These are phyloP conservation scores for Ectemnius lituratus DNA, from an alignment of 2,888 invertebrate genomes.

Conservation along the genomic window DNA sequence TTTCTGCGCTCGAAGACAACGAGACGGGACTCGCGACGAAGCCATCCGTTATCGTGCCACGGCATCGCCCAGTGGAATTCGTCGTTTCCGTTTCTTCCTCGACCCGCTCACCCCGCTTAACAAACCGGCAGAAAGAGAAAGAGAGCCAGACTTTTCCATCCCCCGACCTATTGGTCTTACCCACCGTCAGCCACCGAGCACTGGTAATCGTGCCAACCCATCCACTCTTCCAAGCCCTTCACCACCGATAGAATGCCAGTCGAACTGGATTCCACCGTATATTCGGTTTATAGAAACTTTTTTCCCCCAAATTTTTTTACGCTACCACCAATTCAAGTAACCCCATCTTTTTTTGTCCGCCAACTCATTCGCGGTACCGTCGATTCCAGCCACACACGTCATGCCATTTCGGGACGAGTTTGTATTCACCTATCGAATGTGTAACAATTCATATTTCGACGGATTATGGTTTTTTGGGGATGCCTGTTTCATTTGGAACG, in stretches of 20 bases:
- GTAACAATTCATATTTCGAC: no score
- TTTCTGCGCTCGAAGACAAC: constrained; percentile 55
- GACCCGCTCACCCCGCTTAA: constrained; percentile 3
- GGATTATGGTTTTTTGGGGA: no score
- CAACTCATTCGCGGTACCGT: no score
- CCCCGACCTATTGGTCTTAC: constrained; percentile 28
- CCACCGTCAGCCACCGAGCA: no score
- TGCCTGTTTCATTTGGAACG: no score
- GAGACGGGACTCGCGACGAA: constrained; percentile 56
- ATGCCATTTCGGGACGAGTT: no score
- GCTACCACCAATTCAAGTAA: no score
- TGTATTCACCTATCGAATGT: no score
- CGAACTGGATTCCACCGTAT: neutral
- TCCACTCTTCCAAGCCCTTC: neutral
- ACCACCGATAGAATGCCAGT: neutral
- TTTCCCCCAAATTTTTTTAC: no score
- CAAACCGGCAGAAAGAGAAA: neutral
- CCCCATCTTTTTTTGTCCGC: no score
- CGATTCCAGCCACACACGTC: no score
- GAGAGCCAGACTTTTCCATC: neutral
- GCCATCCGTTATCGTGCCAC: constrained; percentile 57
- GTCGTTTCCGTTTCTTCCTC: constrained; percentile 31
- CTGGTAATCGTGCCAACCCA: neutral
- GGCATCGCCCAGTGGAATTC: constrained; percentile 55
- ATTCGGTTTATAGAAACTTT: neutral